Conservation (phyloP, 2,888 invertebrate genomes). For the Alitta virens region DNA sequence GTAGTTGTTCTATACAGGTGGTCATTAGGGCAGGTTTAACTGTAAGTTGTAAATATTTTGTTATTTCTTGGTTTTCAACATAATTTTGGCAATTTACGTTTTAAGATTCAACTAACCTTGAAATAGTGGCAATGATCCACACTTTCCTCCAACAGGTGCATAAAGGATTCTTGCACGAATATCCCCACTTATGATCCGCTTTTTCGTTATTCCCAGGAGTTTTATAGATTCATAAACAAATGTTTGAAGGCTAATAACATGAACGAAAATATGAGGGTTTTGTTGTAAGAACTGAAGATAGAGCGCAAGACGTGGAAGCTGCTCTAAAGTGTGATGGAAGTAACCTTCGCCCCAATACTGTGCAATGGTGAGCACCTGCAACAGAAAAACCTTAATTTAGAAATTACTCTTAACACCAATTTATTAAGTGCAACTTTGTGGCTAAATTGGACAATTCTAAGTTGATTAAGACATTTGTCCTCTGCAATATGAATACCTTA, state of each 20-base stretch:
- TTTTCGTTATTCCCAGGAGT: slow-evolving; percentile 21
- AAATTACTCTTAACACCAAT: slow-evolving; percentile 21
- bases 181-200: slow-evolving; percentile 24
- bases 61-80: no score
- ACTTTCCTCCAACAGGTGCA: slow-evolving; percentile 29
- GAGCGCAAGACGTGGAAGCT: slow-evolving; percentile 27
- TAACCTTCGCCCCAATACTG: slow-evolving; percentile 28
- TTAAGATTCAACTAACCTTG: no score
- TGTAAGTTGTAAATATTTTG: no score
- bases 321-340: slow-evolving; percentile 29
- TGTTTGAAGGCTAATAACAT: slow-evolving; percentile 20
- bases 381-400: slow-evolving; percentile 17
- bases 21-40: no score
- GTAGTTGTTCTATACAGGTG: no score
- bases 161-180: slow-evolving; percentile 26
- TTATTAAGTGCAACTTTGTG: no score
- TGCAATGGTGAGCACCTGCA: slow-evolving; percentile 28
- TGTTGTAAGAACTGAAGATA: slow-evolving; percentile 24
- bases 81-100: no score
- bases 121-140: slow-evolving; percentile 12
- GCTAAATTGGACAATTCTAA: no score
- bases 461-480: no score
- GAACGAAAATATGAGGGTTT: slow-evolving; percentile 23
- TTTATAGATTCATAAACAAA: slow-evolving; percentile 15
- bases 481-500: no score